A percentile compares a stretch with the other conserved stretches of the same genome.
These are phyloP conservation scores for Anguilla japonica DNA, from an alignment of 2,113 vertebrate species.

Conservation along the genomic window DNA sequence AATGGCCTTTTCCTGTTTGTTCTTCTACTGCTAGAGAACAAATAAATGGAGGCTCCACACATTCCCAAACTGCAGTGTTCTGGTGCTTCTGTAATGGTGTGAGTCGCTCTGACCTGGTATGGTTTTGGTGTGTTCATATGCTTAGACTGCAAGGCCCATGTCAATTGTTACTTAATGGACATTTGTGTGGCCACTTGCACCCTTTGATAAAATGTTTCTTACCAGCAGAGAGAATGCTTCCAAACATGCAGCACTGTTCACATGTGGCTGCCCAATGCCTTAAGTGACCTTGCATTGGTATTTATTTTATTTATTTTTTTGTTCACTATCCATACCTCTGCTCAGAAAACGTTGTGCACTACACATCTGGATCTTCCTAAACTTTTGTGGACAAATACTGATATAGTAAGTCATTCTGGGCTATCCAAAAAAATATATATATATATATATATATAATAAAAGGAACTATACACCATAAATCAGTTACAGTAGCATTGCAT, in stretches of 20 bases:
- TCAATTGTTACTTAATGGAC: neutral
- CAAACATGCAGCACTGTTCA: too few relatives aligned
- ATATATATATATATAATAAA: too few relatives aligned
- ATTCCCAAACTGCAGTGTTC: neutral
- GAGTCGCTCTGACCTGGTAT: neutral
- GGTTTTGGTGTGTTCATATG: neutral
- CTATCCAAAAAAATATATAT: too few relatives aligned
- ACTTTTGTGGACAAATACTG: slow-evolving; percentile 41
- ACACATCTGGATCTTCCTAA: slow-evolving; percentile 69
- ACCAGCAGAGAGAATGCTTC: too few relatives aligned
- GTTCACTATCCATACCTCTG: too few relatives aligned
- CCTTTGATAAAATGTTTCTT: too few relatives aligned
- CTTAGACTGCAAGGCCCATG: too few relatives aligned
- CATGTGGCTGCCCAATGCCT: too few relatives aligned
- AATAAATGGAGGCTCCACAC: too few relatives aligned
- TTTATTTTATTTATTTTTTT: neutral
- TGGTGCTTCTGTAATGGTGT: neutral
- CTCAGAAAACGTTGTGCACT: slow-evolving; percentile 29
- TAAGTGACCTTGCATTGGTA: neutral
- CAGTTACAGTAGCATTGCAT: slow-evolving; percentile 50
- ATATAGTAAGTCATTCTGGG: slow-evolving; percentile 2
- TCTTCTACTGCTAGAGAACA: neutral
- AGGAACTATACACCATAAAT: slow-evolving; percentile 22
- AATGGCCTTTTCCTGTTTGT: neutral
- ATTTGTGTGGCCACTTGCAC: too few relatives aligned